Percentiles rank a stretch among this genome's conserved stretches.
Conservation (phyloP, 2,888 invertebrate species). For the Horisme vitalbata region DNA sequence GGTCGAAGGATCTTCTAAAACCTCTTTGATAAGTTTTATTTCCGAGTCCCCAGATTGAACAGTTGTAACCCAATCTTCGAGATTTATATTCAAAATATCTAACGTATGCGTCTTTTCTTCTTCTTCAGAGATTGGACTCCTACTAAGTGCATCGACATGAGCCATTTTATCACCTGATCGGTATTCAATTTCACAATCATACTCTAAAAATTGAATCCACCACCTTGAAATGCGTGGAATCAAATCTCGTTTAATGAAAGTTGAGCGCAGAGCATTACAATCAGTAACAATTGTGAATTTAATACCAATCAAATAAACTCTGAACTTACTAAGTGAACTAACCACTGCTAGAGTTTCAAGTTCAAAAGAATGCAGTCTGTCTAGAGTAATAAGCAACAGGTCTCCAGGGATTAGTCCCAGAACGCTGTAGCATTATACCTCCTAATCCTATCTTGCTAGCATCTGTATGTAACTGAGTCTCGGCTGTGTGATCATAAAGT, state of each 20-base stretch:
- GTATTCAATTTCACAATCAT: conserved; percentile 33
- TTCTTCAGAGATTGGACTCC: neutral
- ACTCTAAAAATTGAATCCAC: conserved; percentile 30
- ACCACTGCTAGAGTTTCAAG: neutral
- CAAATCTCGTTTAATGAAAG: conserved; percentile 34
- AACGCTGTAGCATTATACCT: neutral
- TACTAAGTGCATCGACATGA: conserved; percentile 18
- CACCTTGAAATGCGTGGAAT: conserved; percentile 29
- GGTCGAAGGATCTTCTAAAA: neutral
- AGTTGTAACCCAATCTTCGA: neutral
- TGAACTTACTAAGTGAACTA: conserved; percentile 18
- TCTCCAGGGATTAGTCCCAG: neutral
- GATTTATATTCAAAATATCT: neutral
- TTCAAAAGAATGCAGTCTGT: no score
- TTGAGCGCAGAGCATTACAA: conserved; percentile 38
- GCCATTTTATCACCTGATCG: conserved; percentile 29
- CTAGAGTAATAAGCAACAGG: neutral
- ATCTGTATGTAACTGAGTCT: neutral
- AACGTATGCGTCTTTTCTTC: neutral
- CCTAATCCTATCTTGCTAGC: neutral
- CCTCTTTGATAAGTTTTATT: neutral
- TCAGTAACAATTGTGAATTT: conserved; percentile 36
- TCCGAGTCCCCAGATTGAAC: neutral
- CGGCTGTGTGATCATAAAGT: neutral
- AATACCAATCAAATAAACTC: conserved; percentile 33